These are phyloP conservation scores for Panthera leo DNA, from an alignment of 2,113 vertebrate species.

Conservation along the genomic window DNA sequence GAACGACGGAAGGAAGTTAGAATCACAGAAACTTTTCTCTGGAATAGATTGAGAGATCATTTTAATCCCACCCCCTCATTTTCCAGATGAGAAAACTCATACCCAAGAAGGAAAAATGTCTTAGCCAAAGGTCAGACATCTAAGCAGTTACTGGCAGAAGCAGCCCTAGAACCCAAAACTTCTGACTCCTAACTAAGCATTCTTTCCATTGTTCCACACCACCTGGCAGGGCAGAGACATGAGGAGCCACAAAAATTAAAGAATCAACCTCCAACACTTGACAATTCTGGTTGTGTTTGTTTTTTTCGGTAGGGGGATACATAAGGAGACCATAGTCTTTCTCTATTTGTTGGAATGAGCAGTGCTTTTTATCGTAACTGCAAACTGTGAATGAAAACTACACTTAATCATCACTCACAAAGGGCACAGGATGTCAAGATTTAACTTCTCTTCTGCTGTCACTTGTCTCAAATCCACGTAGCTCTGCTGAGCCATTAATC, in stretches of 20 bases:
- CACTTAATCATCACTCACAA: not conserved
- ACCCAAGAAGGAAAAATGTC: slow-evolving; percentile 50
- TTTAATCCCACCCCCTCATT: slow-evolving; percentile 57
- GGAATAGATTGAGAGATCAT: slow-evolving; percentile 24
- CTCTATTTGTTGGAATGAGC: not conserved
- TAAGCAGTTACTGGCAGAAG: slow-evolving; percentile 42
- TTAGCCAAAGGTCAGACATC: slow-evolving; percentile 53
- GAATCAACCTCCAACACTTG: not conserved
- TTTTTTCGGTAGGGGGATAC: not conserved
- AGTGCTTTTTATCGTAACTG: not conserved
- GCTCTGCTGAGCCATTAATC: not conserved
- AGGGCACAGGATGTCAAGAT: not conserved
- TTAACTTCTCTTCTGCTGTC: not conserved
- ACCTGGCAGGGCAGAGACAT: not conserved
- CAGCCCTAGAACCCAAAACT: slow-evolving; percentile 52
- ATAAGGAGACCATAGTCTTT: not conserved
- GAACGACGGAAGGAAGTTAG: not conserved
- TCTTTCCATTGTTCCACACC: slow-evolving; percentile 41
- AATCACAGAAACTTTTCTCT: slow-evolving; percentile 28
- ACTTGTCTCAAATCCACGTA: not conserved
- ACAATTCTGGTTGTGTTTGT: too few species aligned
- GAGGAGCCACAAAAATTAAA: not conserved
- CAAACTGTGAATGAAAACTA: slow-evolving; percentile 32
- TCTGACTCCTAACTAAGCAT: slow-evolving; percentile 11
- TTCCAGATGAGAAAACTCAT: slow-evolving; percentile 61